phyloP scores from a whole-genome alignment of 2,113 vertebrate genomes.

The Ophiodon elongatus region DNA sequence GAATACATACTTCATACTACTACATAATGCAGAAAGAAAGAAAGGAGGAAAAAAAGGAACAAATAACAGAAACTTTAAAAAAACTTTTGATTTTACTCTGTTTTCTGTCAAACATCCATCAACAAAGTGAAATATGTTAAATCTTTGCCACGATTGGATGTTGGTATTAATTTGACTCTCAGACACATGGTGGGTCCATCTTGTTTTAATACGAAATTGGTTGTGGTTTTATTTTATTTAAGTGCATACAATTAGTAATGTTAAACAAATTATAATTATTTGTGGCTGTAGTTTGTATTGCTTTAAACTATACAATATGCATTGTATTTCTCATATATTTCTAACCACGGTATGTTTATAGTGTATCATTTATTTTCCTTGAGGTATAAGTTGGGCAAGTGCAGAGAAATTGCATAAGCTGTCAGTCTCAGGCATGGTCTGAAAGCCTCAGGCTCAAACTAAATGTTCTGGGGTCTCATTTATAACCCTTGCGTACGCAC shows the following conservation, averaged over 20 bases:
- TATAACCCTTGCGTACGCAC: too few species aligned
- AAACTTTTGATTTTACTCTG: background rate
- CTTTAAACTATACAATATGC: background rate
- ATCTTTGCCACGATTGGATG: too few species aligned
- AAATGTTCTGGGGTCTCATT: background rate
- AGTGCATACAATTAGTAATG: background rate
- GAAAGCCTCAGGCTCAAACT: constrained; percentile 13
- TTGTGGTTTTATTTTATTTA: too few species aligned
- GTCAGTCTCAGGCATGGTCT: too few species aligned
- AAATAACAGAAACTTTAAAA: background rate
- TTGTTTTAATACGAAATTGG: too few species aligned
- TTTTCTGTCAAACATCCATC: background rate
- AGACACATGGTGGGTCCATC: too few species aligned
- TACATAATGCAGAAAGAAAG: background rate
- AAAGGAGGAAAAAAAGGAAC: background rate
- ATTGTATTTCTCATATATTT: background rate
- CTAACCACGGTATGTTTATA: background rate
- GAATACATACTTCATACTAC: background rate
- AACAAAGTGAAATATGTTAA: background rate
- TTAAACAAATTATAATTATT: background rate
- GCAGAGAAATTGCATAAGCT: constrained; percentile 25
- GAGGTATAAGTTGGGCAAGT: constrained; percentile 1
- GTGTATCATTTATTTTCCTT: background rate
- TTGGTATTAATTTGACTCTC: too few species aligned
- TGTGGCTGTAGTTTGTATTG: background rate